Base-by-base conservation (phyloP, 1,140 invertebrate genomes). In the Drosophila asahinai region DNA sequence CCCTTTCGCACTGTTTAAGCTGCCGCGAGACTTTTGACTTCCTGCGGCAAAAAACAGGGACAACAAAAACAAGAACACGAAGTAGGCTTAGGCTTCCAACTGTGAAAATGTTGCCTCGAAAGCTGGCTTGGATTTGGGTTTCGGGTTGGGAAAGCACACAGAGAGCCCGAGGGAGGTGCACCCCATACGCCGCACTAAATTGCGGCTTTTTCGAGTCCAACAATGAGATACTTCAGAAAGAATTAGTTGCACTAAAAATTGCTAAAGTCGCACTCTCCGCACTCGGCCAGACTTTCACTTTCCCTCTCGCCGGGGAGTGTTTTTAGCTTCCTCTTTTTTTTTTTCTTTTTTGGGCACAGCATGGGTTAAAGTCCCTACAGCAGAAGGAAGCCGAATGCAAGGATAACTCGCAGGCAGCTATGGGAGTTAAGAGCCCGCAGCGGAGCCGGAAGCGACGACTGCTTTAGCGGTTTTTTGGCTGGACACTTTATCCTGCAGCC, bases 201-300 rank as follows among this genome's bases (percentile, higher is more conserved):
- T 90, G 86, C 86, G 86, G 86, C 81, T 91, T 90, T 67, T 90
- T 77, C 76, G 48, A 74, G 82, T 77, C 86, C 86, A 82, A 90
- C 86, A 90, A 90, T 90, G 82, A 90, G 86, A 91, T 90, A 91
- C 86, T 90, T 90, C 86, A 82, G 86, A 86, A 91, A 86, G 86
- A 90, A 90, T 90, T 90, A 90, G 86, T 90, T 91, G 86, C 86
- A 90, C 86, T 90, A 90, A 90, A 90, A 90, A 91, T 90, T 80
- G 81, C 86, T 67, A 80, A 90, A 89, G 86, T 89, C 81, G 58
- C 75, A 73, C 67, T 67, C 38, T 40, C 38, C 38, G 80, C 64
- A 86, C 66, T 42, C 27, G 61, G 74, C 65, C 61, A 77, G 82
- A 86, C 82, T 86, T 84, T 86, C 74, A 70, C 81, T 84, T 66